Percentiles rank a stretch among this genome's conserved stretches.
These are phyloP conservation scores for Podilymbus podiceps DNA, from an alignment of 2,113 vertebrate species.

Conservation along the genomic window DNA sequence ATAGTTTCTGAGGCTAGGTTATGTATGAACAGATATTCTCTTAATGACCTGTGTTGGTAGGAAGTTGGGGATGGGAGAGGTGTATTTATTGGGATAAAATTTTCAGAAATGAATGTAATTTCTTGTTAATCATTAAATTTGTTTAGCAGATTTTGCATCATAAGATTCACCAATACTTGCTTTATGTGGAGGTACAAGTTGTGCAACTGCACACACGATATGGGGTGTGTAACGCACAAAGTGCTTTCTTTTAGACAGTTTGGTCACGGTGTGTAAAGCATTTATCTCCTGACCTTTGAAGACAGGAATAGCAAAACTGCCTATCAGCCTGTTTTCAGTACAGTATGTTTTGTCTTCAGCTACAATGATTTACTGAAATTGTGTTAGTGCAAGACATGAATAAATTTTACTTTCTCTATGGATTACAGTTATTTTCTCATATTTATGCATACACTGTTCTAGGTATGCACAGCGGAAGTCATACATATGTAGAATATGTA, in stretches of 20 bases:
- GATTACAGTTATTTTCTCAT: neutral
- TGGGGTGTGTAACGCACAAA: neutral
- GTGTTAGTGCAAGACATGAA: neutral
- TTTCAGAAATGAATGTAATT: neutral
- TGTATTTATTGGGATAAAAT: neutral
- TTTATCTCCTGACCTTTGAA: neutral
- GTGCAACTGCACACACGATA: neutral
- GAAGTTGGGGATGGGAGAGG: neutral
- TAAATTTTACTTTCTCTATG: neutral
- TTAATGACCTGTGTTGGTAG: neutral
- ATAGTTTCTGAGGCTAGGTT: neutral
- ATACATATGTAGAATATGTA: neutral
- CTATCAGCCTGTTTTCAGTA: neutral
- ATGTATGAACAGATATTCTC: neutral
- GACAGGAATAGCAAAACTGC: neutral
- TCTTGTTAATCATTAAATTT: neutral
- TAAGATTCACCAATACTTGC: neutral
- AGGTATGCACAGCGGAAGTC: neutral
- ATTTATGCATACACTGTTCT: neutral
- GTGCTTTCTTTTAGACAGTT: neutral
- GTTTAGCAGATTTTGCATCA: neutral
- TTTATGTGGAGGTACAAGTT: neutral
- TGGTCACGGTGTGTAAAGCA: neutral
- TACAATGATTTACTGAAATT: neutral
- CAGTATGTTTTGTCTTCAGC: neutral